phyloP scores from a whole-genome alignment of 2,888 invertebrate species.

The Ctena decussata region DNA sequence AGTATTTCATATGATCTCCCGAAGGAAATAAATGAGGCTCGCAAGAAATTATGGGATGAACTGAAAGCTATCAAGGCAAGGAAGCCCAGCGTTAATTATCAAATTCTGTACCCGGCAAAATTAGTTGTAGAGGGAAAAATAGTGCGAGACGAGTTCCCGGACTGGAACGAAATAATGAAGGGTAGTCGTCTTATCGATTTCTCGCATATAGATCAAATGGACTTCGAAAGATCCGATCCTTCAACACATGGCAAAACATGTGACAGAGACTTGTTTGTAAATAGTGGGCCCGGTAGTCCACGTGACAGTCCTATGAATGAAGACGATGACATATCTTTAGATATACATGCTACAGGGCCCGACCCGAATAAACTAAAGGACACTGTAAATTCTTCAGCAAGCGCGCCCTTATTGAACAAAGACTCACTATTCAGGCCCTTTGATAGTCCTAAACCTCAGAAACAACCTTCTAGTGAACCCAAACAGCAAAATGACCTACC shows the following conservation, averaged over 20 bases:
- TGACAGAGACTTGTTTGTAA: too few species aligned
- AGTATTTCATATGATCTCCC: not conserved
- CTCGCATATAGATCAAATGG: too few species aligned
- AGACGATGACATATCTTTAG: not conserved
- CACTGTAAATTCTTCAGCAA: too few species aligned
- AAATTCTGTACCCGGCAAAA: constrained; percentile 16
- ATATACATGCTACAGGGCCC: too few species aligned
- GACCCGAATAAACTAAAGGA: too few species aligned
- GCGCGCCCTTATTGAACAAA: too few species aligned
- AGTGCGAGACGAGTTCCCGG: not conserved
- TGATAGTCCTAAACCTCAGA: too few species aligned
- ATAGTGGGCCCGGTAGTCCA: not conserved
- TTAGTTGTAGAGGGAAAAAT: not conserved
- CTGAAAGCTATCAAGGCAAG: not conserved
- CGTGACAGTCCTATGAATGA: not conserved
- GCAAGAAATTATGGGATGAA: not conserved
- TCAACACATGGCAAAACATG: too few species aligned
- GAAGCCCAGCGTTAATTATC: not conserved
- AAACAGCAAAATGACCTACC: too few species aligned
- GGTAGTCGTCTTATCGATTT: not conserved
- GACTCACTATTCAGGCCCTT: too few species aligned
- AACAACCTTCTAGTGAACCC: too few species aligned
- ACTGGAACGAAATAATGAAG: constrained; percentile 8
- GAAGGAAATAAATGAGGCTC: not conserved
- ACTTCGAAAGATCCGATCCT: too few species aligned